Evolutionary conservation across 2,797 vertebrate species (phyloP), one percentile per base, ranked within the genome.

Genomic region (Ctenopoma multispine): DNA sequence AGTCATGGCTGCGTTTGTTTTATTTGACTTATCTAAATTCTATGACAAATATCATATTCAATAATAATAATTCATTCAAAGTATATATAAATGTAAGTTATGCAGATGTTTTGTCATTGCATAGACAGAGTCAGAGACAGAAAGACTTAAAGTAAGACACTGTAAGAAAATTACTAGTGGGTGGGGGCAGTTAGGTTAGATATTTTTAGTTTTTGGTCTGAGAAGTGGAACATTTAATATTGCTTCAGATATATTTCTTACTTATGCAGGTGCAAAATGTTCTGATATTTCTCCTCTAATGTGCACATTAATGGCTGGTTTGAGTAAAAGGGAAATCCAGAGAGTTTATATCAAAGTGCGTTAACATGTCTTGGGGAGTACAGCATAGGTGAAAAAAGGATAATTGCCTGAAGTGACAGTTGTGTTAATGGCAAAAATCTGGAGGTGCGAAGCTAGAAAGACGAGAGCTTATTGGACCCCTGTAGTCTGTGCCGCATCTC

Each of bases 1-100:
- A 50, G 36, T 38, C 41, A 81, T 47, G 54, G 4, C 51, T 62
- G 62, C 56, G 72, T 66, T 61, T 68, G 47, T 68, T 12, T 41
- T 20, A 14, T 17, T 53, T 57, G 63, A 43, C 58, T 61, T 71
- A 38, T 50, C 41, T 20, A 38, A 50, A 29, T 63, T 29, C 66
- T 46, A 40, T 64, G 63, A 69, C 20, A 41, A 36, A 4, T 24
- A 24, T 24, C 24, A 24, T 24, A 24, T 24, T 24, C 24, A 24
- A 4, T 24, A 2, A 24, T 24, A 24, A 24, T 24, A 24, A 24
- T 24, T 24, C 24, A 24, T 24, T 24, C 24, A 24, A 24, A 24
- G 24, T 24, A 2, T 24, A 24, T 24, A 24, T 24, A 24, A 24
- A 24, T 24, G 24, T 48, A 38, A 60, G 65, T 58, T 29, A 50